Evolutionary conservation across 35 echinoderm and acorn worm genomes (phyloP).

Genomic region (Acanthaster planci): DNA sequence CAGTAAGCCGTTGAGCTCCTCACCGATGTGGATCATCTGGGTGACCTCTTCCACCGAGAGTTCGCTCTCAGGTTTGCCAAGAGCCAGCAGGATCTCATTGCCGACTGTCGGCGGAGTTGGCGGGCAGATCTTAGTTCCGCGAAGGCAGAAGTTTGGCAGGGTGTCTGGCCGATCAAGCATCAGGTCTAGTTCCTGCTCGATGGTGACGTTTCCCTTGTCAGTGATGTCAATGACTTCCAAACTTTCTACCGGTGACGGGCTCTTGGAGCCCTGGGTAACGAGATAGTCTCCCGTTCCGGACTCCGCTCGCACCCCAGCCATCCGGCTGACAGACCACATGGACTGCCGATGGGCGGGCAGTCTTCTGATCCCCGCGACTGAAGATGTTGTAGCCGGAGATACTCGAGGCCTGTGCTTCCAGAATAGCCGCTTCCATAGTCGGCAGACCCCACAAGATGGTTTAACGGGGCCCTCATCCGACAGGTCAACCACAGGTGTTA

Average conservation of each 20-base stretch:
- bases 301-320: background rate
- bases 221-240: background rate
- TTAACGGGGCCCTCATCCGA: slow-evolving; percentile 3
- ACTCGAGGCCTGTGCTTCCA: slow-evolving; percentile 25
- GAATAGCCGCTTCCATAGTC: slow-evolving; percentile 12
- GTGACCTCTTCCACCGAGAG: background rate
- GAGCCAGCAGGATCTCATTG: background rate
- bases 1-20: background rate
- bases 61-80: background rate
- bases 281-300: background rate
- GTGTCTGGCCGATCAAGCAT: background rate
- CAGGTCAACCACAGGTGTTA: slow-evolving; percentile 1
- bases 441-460: slow-evolving; percentile 10
- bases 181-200: slow-evolving; percentile 6
- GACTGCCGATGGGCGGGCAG: background rate
- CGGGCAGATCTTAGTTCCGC: background rate
- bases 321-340: background rate
- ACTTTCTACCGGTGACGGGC: no score
- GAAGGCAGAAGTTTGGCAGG: background rate
- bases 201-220: background rate
- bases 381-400: background rate
- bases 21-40: background rate
- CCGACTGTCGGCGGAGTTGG: no score
- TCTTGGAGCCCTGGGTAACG: background rate
- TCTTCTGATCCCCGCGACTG: background rate